These are phyloP conservation scores for Augochlorella aurata DNA, from an alignment of 2,888 invertebrate genomes.

Conservation along the genomic window DNA sequence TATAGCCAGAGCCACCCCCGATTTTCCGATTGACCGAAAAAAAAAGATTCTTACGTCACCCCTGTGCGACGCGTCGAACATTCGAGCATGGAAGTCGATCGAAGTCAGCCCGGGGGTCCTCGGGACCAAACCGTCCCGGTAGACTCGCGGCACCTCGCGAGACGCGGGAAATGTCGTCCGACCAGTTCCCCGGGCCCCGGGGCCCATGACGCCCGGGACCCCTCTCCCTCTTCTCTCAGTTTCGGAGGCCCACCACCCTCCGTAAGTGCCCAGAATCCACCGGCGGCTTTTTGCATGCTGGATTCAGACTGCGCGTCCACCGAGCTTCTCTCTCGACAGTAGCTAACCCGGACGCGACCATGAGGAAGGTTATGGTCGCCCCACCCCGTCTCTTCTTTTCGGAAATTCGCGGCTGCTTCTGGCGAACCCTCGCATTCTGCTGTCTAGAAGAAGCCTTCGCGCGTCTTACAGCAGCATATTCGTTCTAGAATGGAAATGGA, in stretches of 20 bases:
- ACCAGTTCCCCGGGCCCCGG: slow-evolving; percentile 53
- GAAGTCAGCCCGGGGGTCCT: slow-evolving; percentile 36
- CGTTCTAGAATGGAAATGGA: no score
- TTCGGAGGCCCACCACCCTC: background rate
- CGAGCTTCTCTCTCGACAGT: background rate
- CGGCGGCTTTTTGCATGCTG: background rate
- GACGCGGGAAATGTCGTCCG: slow-evolving; percentile 67
- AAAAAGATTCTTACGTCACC: no score
- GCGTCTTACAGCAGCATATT: no score
- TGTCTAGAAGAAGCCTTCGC: no score
- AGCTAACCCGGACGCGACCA: slow-evolving; percentile 1
- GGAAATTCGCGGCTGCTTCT: background rate
- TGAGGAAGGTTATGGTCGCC: slow-evolving; percentile 51
- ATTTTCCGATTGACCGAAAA: no score
- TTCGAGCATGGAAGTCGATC: slow-evolving; percentile 59
- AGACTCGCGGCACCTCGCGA: slow-evolving; percentile 57
- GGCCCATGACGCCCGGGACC: background rate
- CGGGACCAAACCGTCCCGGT: background rate
- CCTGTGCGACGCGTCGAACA: slow-evolving; percentile 40
- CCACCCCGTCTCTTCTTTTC: background rate
- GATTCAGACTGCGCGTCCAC: slow-evolving; percentile 29
- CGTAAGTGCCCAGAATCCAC: no score
- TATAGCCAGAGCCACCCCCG: no score
- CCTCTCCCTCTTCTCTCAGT: background rate
- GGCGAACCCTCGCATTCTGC: background rate